Base-by-base conservation (phyloP, 2,113 vertebrate species). In the Polypterus bichir region DNA sequence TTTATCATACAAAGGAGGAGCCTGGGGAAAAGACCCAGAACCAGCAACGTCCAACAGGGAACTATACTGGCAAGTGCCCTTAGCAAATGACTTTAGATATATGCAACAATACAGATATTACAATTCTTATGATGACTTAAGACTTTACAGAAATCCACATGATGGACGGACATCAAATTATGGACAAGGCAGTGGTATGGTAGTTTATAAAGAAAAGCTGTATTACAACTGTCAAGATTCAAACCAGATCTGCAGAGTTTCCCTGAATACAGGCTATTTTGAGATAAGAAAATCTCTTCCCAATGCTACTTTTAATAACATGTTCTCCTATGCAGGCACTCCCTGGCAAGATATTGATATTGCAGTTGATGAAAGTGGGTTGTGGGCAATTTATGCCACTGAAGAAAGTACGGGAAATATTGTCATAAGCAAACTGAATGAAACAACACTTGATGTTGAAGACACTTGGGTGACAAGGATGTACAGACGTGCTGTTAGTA, bases 331-430 rank as follows among this genome's bases (percentile, higher is more conserved):
- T 59, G 90, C 91, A 63, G 83, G 81, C 79, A 88, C 93, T 1
- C 61, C 61, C 3, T 97, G 92, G 87, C 85, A 5, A 11, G 54
- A 8, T 55, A 89, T 97, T 3, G 91, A 94, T 78, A 82, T 97
- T 10, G 86, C 91, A 0, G 87, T 92, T 67, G 96, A 98, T 68
- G 93, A 99, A 78, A 89, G 79, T 44, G 94, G 91, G 3, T 80
- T 99, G 68, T 99, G 95, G 96, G 93, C 92, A 65, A 89, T 97
- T 79, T 98, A 97, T 68, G 86, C 95, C 54, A 97, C 91, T 0
- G 92, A 96, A 77, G 82, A 85, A 69, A 90, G 79, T 75, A 86
- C 88, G 27, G 96, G 95, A 59, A 92, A 92, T 65, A 88, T 97
- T 1, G 89, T 97, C 71, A 89, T 99, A 63, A 93, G 92, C 79